Percentiles rank a stretch among this genome's conserved stretches.
Evolutionary conservation across 2,797 vertebrate species (phyloP).

Genomic region (Cephalopachus bancanus): DNA sequence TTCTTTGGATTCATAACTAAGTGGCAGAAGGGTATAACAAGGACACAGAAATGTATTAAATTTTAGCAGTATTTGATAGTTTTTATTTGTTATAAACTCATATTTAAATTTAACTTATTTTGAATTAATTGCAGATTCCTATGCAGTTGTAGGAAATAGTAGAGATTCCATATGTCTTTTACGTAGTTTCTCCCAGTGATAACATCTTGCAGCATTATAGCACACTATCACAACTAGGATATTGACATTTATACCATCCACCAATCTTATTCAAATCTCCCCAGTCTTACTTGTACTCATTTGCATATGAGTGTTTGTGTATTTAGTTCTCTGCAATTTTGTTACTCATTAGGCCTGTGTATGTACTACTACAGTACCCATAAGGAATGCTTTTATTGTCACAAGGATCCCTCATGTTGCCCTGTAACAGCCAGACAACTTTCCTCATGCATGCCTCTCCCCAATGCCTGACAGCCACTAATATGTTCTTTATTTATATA

Average conservation of each 20-base stretch:
- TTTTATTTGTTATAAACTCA: constrained; percentile 15
- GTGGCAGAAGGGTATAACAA: not conserved
- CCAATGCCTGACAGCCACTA: not conserved
- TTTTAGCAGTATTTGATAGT: not conserved
- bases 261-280: not conserved
- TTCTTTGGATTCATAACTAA: not conserved
- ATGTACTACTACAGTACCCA: not conserved
- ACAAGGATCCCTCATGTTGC: not conserved
- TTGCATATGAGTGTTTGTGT: not conserved
- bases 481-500: not conserved
- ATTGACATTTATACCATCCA: not conserved
- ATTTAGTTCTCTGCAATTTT: not conserved
- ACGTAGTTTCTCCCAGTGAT: not conserved
- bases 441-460: not conserved
- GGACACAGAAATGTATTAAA: not conserved
- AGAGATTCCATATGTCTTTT: not conserved
- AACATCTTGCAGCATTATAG: not conserved
- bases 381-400: not conserved
- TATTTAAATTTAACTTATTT: not conserved
- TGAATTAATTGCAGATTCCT: not conserved
- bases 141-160: not conserved
- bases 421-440: not conserved
- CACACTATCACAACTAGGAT: not conserved
- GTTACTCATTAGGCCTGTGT: not conserved
- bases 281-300: not conserved